A percentile compares a stretch with the other conserved stretches of the same genome.
These are phyloP conservation scores for Fissipunctia ypsillon DNA, from an alignment of 2,888 invertebrate genomes.

Conservation along the genomic window DNA sequence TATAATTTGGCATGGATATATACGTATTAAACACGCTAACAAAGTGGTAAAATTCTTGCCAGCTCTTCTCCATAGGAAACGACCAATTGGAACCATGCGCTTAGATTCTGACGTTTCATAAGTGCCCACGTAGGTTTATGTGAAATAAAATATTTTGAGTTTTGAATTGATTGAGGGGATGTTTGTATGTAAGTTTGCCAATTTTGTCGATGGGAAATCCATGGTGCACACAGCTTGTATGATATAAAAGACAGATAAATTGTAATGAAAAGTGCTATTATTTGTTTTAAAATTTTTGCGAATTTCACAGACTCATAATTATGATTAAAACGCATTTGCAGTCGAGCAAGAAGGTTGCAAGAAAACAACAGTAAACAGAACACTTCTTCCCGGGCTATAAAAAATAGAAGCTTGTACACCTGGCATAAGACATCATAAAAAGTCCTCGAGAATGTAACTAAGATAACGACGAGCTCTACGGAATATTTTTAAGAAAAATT, in stretches of 20 bases:
- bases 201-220: neutral
- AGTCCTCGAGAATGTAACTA: slow-evolving; percentile 1
- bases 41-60: neutral
- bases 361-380: slow-evolving; percentile 3
- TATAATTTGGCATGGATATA: no score
- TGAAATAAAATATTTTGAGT: neutral
- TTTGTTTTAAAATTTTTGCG: neutral
- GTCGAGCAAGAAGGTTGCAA: slow-evolving; percentile 4
- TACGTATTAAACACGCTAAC: no score
- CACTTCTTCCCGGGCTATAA: neutral
- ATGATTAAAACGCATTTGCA: neutral
- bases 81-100: neutral
- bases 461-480: neutral
- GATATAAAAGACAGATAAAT: neutral
- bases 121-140: no score
- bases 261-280: neutral
- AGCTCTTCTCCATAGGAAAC: neutral
- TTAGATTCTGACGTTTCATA: no score
- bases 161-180: neutral
- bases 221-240: no score
- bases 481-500: slow-evolving; percentile 11
- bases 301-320: neutral
- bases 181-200: no score
- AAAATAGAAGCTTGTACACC: slow-evolving; percentile 9
- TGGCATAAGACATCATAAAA: slow-evolving; percentile 9